These are phyloP conservation scores for Carollia perspicillata DNA, from an alignment of 2,113 vertebrate species.

Conservation along the genomic window DNA sequence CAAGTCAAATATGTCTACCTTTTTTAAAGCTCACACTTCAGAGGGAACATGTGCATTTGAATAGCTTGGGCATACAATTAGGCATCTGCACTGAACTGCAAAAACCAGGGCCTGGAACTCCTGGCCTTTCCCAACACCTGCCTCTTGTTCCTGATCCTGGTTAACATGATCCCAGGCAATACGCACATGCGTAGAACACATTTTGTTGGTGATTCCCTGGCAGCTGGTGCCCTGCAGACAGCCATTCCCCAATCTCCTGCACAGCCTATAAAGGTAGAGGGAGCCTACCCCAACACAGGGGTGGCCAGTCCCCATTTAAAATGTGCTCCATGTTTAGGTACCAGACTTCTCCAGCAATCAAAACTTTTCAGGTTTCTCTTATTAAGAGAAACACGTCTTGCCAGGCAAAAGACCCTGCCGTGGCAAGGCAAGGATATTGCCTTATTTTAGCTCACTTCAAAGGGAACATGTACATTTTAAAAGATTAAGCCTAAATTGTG, in stretches of 20 bases:
- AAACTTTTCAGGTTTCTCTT: neutral
- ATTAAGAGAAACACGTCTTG: neutral
- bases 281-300: neutral
- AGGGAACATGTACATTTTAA: neutral
- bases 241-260: neutral
- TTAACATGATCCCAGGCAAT: neutral
- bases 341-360: neutral
- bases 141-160: neutral
- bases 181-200: neutral
- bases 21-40: neutral
- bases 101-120: neutral
- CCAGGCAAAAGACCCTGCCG: neutral
- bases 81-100: neutral
- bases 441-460: neutral
- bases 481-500: neutral
- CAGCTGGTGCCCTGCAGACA: neutral
- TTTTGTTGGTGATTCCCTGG: neutral
- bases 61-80: neutral
- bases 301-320: neutral
- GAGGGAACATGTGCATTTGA: neutral
- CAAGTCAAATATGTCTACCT: neutral
- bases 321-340: neutral
- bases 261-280: neutral
- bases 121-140: neutral
- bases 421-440: neutral